A percentile compares a stretch with the other conserved stretches of the same genome.
Conservation (phyloP, 2,888 invertebrate genomes). For the Folsomia manolachei region DNA sequence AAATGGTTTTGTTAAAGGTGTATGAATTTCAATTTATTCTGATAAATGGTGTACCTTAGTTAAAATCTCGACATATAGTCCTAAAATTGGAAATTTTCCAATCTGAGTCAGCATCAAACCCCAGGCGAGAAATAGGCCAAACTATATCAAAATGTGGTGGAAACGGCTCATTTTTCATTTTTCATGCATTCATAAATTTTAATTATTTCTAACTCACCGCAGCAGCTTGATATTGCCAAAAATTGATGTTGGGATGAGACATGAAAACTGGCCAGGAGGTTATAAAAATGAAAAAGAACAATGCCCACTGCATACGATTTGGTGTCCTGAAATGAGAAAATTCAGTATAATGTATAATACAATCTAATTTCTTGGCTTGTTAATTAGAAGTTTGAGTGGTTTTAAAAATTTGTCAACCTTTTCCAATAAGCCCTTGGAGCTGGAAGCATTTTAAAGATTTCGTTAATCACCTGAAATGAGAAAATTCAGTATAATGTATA, state of each 20-base stretch:
- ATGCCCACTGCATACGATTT: conserved; percentile 43
- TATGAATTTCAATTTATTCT: neutral
- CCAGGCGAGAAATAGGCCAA: conserved; percentile 48
- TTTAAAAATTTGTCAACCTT: too few species aligned
- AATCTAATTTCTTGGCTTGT: too few species aligned
- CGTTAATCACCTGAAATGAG: neutral
- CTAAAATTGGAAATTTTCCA: conserved; percentile 48
- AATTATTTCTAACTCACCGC: conserved; percentile 32
- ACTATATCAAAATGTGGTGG: conserved; percentile 23
- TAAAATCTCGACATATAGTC: conserved; percentile 47
- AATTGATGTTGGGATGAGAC: conserved; percentile 45
- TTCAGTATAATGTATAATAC: neutral
- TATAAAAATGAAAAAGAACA: conserved; percentile 47
- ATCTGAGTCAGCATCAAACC: conserved; percentile 47
- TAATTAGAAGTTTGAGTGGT: too few species aligned
- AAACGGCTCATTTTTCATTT: neutral
- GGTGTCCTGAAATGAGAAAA: too few species aligned
- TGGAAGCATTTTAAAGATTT: conserved; percentile 47
- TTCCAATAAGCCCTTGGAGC: conserved; percentile 44
- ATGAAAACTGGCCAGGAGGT: conserved; percentile 50
- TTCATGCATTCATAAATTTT: neutral
- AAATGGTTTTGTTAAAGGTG: too few species aligned
- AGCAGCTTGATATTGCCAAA: conserved; percentile 49
- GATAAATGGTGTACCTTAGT: conserved; percentile 29
- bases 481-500: neutral